These are phyloP conservation scores for Zaprionus lachaisei DNA, from an alignment of 1,140 invertebrate genomes.

Conservation along the genomic window DNA sequence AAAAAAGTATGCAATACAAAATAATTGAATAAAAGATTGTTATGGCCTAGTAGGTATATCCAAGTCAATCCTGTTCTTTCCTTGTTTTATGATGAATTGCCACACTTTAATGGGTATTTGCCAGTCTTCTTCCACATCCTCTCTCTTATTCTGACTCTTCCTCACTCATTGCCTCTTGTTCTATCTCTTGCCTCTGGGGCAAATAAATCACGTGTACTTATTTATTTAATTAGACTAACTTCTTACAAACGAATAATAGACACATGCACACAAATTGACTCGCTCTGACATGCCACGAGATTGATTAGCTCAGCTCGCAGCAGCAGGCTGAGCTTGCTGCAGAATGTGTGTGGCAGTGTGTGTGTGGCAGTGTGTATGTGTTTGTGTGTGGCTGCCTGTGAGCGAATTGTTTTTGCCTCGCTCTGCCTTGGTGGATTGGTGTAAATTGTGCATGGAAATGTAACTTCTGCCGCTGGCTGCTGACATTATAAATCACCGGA, in stretches of 20 bases:
- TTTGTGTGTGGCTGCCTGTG: conserved; percentile 14
- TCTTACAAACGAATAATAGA: conserved; percentile 80
- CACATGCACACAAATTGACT: conserved; percentile 75
- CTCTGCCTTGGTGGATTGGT: conserved; percentile 71
- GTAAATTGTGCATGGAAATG: conserved; percentile 83
- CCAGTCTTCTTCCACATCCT: background rate
- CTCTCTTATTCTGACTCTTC: conserved; percentile 7
- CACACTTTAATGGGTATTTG: background rate
- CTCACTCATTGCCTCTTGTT: background rate
- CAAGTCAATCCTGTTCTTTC: too few relatives aligned
- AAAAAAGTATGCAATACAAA: too few relatives aligned
- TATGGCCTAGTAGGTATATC: too few relatives aligned
- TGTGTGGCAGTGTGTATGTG: conserved; percentile 12
- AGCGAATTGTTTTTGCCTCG: conserved; percentile 53
- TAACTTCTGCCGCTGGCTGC: conserved; percentile 76
- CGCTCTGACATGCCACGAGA: conserved; percentile 78
- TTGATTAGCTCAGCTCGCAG: conserved; percentile 69
- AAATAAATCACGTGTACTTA: conserved; percentile 83
- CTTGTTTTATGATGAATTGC: background rate
- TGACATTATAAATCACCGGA: conserved; percentile 81
- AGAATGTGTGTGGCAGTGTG: conserved; percentile 19
- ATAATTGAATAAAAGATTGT: too few relatives aligned
- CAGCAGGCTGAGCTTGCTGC: conserved; percentile 57
- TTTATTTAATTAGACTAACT: conserved; percentile 83
- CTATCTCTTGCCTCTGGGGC: conserved; percentile 40